phyloP scores from a whole-genome alignment of 2,888 invertebrate genomes.

The Cephalotes varians region DNA sequence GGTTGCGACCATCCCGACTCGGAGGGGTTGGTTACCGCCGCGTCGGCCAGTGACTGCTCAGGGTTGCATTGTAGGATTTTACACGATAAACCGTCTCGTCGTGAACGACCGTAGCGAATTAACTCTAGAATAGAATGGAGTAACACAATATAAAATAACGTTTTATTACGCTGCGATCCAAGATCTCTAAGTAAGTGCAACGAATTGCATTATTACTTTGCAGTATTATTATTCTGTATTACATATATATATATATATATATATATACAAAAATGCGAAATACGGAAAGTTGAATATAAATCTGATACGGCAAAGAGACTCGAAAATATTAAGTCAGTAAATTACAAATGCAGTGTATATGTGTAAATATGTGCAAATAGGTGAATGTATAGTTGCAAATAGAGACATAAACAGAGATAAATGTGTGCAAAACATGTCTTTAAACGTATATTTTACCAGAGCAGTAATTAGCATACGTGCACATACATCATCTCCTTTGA shows the following conservation, averaged over 20 bases:
- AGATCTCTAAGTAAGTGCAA: too few species aligned
- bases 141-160: not conserved
- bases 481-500: not conserved
- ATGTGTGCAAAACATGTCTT: not conserved
- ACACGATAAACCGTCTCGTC: constrained; percentile 5
- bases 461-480: not conserved
- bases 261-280: not conserved
- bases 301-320: not conserved
- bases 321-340: not conserved
- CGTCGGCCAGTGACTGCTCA: constrained; percentile 19
- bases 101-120: constrained; percentile 20
- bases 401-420: not conserved
- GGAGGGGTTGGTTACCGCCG: constrained; percentile 31
- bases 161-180: not conserved
- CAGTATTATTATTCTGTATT: not conserved
- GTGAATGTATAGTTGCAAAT: not conserved
- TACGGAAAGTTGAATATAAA: not conserved
- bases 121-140: not conserved
- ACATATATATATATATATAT: too few species aligned
- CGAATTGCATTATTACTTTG: not conserved
- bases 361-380: not conserved
- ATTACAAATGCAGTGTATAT: too few species aligned
- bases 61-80: constrained; percentile 31
- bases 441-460: not conserved
- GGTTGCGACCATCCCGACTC: constrained; percentile 59